Percentiles rank a stretch among this genome's conserved stretches.
Conservation (phyloP, 1,140 invertebrate genomes). For the Maconellicoccus hirsutus region DNA sequence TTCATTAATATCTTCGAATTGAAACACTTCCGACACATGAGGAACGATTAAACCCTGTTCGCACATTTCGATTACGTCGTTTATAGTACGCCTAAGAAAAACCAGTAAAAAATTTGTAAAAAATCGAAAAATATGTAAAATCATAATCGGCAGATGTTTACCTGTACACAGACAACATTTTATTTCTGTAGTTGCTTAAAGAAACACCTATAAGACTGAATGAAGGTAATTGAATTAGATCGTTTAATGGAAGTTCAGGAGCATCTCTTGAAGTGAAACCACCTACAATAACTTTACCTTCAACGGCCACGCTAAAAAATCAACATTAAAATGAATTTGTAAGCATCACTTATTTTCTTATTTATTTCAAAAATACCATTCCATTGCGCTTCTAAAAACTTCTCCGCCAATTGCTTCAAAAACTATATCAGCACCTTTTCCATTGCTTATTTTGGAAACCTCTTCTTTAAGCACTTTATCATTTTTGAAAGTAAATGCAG, state of each 20-base stretch:
- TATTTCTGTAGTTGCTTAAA: constrained; percentile 40
- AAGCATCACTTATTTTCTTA: not conserved
- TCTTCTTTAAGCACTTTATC: constrained; percentile 41
- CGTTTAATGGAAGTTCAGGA: constrained; percentile 34
- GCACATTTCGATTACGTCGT: constrained; percentile 39
- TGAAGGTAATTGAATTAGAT: constrained; percentile 34
- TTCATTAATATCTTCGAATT: constrained; percentile 37
- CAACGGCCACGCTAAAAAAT: constrained; percentile 37
- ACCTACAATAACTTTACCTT: constrained; percentile 44
- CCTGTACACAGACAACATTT: constrained; percentile 40
- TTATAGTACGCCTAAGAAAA: constrained; percentile 34
- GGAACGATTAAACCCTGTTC: constrained; percentile 38
- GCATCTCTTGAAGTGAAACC: constrained; percentile 41
- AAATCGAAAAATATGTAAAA: not conserved
- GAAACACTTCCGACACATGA: constrained; percentile 35
- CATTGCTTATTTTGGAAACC: constrained; percentile 42
- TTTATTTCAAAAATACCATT: constrained; percentile 36
- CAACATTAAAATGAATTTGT: constrained; percentile 23
- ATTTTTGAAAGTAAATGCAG: constrained; percentile 41
- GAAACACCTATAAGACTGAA: constrained; percentile 44
- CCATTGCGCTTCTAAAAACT: constrained; percentile 41
- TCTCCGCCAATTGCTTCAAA: constrained; percentile 48
- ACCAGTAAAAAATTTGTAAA: not conserved
- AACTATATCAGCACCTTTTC: constrained; percentile 43
- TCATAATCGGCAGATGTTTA: too few relatives aligned